phyloP scores from a whole-genome alignment of 2,797 vertebrate genomes.

The Channallabes apus region DNA sequence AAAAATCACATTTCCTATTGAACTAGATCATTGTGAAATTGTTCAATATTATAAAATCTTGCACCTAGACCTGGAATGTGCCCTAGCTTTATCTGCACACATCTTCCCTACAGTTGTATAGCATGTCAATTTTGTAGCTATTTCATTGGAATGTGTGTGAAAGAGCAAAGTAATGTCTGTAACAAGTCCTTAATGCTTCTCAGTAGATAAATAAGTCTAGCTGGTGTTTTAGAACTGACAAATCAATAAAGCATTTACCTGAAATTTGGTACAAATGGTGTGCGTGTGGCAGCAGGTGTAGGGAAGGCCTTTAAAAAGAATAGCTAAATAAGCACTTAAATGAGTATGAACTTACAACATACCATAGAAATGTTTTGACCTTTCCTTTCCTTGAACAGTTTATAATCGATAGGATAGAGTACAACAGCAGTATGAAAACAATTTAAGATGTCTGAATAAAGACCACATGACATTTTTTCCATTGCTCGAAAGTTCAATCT shows the following conservation, averaged over 20 bases:
- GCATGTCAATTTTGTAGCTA: background rate
- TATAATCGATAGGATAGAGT: too few species aligned
- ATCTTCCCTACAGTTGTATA: background rate
- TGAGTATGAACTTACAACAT: background rate
- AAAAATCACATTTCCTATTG: background rate
- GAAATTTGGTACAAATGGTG: slow-evolving; percentile 37
- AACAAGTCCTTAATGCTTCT: slow-evolving; percentile 48
- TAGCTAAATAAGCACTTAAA: slow-evolving; percentile 12
- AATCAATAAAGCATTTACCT: slow-evolving; percentile 55
- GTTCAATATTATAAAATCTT: background rate
- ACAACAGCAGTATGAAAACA: background rate
- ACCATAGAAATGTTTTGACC: background rate
- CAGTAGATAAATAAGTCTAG: slow-evolving; percentile 47
- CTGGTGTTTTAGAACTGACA: slow-evolving; percentile 52
- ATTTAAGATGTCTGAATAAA: background rate
- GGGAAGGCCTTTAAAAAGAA: slow-evolving; percentile 13
- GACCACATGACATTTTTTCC: too few species aligned
- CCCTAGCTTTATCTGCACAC: background rate
- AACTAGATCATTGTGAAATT: background rate
- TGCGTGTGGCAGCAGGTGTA: background rate
- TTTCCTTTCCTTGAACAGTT: too few species aligned
- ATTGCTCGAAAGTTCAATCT: too few species aligned
- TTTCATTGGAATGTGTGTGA: slow-evolving; percentile 14
- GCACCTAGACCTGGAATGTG: background rate
- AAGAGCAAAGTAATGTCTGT: slow-evolving; percentile 24